Conservation (phyloP, 2,113 vertebrate species). For the Perca flavescens region DNA sequence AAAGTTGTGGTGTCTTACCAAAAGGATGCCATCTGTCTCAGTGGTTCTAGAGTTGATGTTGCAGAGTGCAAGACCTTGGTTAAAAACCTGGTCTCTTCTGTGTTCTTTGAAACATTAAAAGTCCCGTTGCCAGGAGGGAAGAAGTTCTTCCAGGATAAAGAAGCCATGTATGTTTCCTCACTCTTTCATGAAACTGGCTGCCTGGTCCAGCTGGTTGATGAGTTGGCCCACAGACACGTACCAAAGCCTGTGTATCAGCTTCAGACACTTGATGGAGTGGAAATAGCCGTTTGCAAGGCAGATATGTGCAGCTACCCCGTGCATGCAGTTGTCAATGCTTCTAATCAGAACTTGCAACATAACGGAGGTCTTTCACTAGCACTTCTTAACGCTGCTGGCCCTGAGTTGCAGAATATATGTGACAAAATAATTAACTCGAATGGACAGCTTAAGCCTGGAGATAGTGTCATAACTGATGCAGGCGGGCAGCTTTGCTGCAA, state of each 20-base stretch:
- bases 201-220: constrained; percentile 82
- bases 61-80: constrained; percentile 42
- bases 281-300: constrained; percentile 81
- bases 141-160: constrained; percentile 81
- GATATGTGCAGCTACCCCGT: constrained; percentile 81
- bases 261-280: constrained; percentile 75
- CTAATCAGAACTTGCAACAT: constrained; percentile 79
- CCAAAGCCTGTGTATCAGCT: constrained; percentile 40
- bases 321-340: constrained; percentile 85
- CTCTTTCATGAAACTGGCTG: constrained; percentile 76
- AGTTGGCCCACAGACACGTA: neutral
- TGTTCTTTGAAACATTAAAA: constrained; percentile 66
- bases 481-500: constrained; percentile 85
- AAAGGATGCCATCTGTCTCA: constrained; percentile 80
- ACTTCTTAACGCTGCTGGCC: constrained; percentile 84
- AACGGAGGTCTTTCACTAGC: constrained; percentile 77
- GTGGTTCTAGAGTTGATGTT: constrained; percentile 82
- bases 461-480: constrained; percentile 70
- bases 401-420: constrained; percentile 81
- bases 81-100: constrained; percentile 61
- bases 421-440: constrained; percentile 59
- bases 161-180: constrained; percentile 49
- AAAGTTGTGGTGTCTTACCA: constrained; percentile 71
- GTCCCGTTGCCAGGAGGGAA: constrained; percentile 84
- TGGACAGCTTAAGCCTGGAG: constrained; percentile 67